Conservation (phyloP, 92 coral and sea anemone species). For the Phymanthus crucifer region DNA sequence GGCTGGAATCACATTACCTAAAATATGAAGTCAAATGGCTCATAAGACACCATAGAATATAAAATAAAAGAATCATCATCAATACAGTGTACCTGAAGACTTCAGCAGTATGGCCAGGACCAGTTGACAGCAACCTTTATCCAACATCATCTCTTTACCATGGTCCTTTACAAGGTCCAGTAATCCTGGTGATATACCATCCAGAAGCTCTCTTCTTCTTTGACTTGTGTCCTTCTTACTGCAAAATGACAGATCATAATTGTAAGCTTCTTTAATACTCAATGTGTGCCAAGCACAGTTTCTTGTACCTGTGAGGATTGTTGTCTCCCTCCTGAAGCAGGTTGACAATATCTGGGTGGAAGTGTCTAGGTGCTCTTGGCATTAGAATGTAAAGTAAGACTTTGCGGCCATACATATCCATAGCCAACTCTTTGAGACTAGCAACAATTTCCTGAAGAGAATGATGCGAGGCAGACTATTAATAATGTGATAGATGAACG, state of each 20-base stretch:
- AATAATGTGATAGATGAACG: no score
- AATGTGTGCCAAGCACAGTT: not conserved
- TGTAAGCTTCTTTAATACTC: no score
- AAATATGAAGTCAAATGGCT: not conserved
- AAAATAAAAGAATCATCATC: not conserved
- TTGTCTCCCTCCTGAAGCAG: conserved; percentile 77
- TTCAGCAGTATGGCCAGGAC: conserved; percentile 66
- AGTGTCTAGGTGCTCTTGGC: conserved; percentile 81
- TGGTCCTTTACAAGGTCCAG: conserved; percentile 70
- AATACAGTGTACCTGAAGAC: conserved; percentile 45
- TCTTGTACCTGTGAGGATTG: conserved; percentile 65
- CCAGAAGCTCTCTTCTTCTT: conserved; percentile 79
- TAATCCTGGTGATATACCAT: conserved; percentile 79
- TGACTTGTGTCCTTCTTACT: conserved; percentile 78
- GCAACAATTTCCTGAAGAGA: conserved; percentile 75
- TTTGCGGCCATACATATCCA: conserved; percentile 84
- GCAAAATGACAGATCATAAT: not conserved
- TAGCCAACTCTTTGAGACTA: conserved; percentile 69
- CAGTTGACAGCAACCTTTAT: conserved; percentile 87
- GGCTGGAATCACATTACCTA: conserved; percentile 77
- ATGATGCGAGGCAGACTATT: no score
- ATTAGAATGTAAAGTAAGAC: conserved; percentile 83
- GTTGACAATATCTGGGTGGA: conserved; percentile 74
- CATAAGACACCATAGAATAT: not conserved
- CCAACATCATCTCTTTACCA: conserved; percentile 74